A percentile compares a stretch with the other conserved stretches of the same genome.
Evolutionary conservation across 2,113 vertebrate genomes (phyloP).

Genomic region (Labeo catla): DNA sequence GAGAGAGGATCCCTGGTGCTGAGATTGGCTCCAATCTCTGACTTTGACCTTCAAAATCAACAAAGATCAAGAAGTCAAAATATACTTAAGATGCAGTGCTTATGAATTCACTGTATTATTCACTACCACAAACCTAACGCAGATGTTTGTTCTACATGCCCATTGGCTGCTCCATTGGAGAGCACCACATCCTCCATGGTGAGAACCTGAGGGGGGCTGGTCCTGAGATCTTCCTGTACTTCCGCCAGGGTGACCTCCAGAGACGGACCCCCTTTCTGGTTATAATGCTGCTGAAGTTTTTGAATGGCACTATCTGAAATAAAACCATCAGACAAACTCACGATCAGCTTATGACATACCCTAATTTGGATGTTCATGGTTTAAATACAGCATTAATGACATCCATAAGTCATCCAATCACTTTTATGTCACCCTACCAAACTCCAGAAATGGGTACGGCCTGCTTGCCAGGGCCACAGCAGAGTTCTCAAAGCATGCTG

Average conservation of each 20-base stretch:
- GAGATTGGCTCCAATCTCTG: slow-evolving; percentile 87
- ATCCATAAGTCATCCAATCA: background rate
- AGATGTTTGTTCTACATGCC: slow-evolving; percentile 69
- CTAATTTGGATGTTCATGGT: background rate
- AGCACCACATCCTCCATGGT: slow-evolving; percentile 80
- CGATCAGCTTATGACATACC: background rate
- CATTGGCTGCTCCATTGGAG: slow-evolving; percentile 80
- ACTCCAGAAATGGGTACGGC: slow-evolving; percentile 93
- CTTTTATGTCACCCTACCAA: slow-evolving; percentile 79
- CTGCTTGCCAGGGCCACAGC: slow-evolving; percentile 83
- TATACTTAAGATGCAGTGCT: background rate
- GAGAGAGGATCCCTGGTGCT: slow-evolving; percentile 86
- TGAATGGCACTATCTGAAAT: slow-evolving; percentile 85
- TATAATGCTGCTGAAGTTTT: slow-evolving; percentile 89
- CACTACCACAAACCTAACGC: slow-evolving; percentile 77
- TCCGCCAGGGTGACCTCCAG: slow-evolving; percentile 77
- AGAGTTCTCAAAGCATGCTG: slow-evolving; percentile 79
- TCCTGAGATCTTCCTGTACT: slow-evolving; percentile 82
- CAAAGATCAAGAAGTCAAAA: background rate
- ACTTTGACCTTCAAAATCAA: slow-evolving; percentile 72
- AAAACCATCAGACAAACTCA: background rate
- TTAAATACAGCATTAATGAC: background rate
- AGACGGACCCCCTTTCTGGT: slow-evolving; percentile 69
- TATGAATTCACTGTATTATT: background rate
- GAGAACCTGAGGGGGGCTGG: slow-evolving; percentile 80